Base-by-base conservation (phyloP, 2,113 vertebrate species). In the Chaetorhynchus papuensis region DNA sequence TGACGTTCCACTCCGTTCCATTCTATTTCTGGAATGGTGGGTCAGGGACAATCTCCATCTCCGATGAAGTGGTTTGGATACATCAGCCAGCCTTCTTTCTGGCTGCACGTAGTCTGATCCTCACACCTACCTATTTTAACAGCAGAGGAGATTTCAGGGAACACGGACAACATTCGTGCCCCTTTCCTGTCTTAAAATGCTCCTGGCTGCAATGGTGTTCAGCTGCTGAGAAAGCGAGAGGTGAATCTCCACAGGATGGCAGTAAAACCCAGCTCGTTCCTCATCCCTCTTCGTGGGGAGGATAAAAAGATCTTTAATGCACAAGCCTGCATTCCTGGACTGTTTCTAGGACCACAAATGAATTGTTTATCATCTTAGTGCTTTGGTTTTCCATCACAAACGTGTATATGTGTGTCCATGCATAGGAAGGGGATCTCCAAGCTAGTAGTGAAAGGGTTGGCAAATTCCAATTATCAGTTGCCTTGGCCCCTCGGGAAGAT, bases 171-270 rank as follows among this genome's bases (percentile, higher is more conserved):
- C 31, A 66, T 30, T 35, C 2, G 8, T 50, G 42, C 11, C 15
- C 60, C 35, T 30, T 31, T 16, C 31, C 44, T 66, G 21, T 14
- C 8, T 31, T 17, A 14, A n/a, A 50, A 17, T 12, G 37, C 26
- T 86, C 44, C 37, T 11, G 71, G 17, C 44, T 44, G 53, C 15
- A 8, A 4, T 3, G 61, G 16, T 26, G 72, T 14, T 77, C 11
- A 17, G 21, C 44, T 68, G 61, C 53, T 19, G 37, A 33, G 31
- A 30, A 21, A 52, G 53, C 6, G 44, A 76, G 61, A 52, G 17
- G 21, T 8, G 21, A 52, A 18, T 77, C 18, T 87, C 83, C 83
- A 87, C 83, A 87, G 63, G 83, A 77, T 87, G 83, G 83, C 83
- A 87, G 83, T 45, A 77, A 77, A 87, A 45, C 45, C 72, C 72